Conservation (phyloP, 2,113 vertebrate genomes). For the Lasiurus borealis region DNA sequence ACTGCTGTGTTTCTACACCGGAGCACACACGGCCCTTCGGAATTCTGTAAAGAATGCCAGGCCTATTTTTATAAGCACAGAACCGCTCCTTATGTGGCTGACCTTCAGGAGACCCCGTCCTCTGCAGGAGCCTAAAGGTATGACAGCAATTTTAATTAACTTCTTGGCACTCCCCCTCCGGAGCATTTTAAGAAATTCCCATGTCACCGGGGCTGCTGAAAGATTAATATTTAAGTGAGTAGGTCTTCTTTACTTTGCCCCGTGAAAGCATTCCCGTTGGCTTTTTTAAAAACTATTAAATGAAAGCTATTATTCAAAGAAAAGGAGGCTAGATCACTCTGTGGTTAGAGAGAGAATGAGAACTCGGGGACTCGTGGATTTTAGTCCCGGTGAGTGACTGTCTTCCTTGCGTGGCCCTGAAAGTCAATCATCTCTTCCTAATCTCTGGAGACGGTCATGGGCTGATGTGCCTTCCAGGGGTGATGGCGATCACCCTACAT, state of each 20-base stretch:
- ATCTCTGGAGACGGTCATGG: neutral
- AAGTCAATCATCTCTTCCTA: neutral
- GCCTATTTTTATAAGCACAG: slow-evolving; percentile 68
- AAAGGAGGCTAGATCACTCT: slow-evolving; percentile 18
- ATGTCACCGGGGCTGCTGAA: slow-evolving; percentile 30
- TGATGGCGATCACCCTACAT: neutral
- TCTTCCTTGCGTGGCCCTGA: neutral
- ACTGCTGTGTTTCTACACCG: slow-evolving; percentile 25
- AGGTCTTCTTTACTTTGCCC: slow-evolving; percentile 52
- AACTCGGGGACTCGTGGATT: neutral
- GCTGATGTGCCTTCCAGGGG: neutral
- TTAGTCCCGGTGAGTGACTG: neutral
- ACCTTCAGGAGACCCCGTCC: slow-evolving; percentile 64
- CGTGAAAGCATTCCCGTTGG: slow-evolving; percentile 47
- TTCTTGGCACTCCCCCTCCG: slow-evolving; percentile 44
- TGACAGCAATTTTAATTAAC: slow-evolving; percentile 78
- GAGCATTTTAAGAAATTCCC: slow-evolving; percentile 64
- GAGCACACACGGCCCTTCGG: slow-evolving; percentile 51
- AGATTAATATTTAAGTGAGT: slow-evolving; percentile 62
- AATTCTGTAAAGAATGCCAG: slow-evolving; percentile 57
- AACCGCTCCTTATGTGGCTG: slow-evolving; percentile 55
- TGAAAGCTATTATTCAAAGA: slow-evolving; percentile 63
- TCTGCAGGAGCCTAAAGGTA: slow-evolving; percentile 64
- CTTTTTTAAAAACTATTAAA: slow-evolving; percentile 59
- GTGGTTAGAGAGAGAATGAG: neutral